Base-by-base conservation (phyloP, 2,888 invertebrate genomes). In the Crepidodera aurea region DNA sequence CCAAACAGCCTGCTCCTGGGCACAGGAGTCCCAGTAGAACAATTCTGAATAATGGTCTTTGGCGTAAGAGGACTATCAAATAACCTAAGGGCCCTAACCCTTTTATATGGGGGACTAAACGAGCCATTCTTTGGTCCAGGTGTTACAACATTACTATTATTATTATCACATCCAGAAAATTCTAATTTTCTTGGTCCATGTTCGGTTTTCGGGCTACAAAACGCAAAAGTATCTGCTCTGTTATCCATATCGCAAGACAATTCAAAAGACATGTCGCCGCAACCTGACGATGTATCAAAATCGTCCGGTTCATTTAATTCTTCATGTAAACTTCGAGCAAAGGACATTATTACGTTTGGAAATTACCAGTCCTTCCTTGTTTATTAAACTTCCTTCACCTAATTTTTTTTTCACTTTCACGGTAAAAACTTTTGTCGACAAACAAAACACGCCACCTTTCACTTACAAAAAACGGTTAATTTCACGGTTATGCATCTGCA, bases 11-110 rank as follows among this genome's bases (percentile, higher is more conserved):
- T 81, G 37, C 83, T 83, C 54, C 87, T 79, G 0, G 84, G 84
- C 13, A 83, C 48, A 16, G 75, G 74, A n/a, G 75, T 76, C 10
- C 60, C 62, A 42, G 89, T 85, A 0, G 84, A 83, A 64, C 87
- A 87, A 73, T 90, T 91, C 75, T 90, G 88, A 27, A 92, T 80
- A 13, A 94, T 83, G 0, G 92, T 92, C 82, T 93, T 93, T 2
- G 94, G 94, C 2, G 94, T 93, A 66, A 91, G 88, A 0, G 94
- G 94, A 51, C 91, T 91, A 82, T 94, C 93, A 75, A 92, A 92
- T 1, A 95, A 82, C 70, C 93, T 87, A 74, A 82, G 75, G 0
- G 87, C 85, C 67, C 85, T 77, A 29, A 87, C 85, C 69, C 84
- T 78, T 69, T 85, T 85, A 69, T 86, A 87, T 6, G 88, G 88